Base-by-base conservation (phyloP, 2,888 invertebrate genomes). In the Bellardia pandia region DNA sequence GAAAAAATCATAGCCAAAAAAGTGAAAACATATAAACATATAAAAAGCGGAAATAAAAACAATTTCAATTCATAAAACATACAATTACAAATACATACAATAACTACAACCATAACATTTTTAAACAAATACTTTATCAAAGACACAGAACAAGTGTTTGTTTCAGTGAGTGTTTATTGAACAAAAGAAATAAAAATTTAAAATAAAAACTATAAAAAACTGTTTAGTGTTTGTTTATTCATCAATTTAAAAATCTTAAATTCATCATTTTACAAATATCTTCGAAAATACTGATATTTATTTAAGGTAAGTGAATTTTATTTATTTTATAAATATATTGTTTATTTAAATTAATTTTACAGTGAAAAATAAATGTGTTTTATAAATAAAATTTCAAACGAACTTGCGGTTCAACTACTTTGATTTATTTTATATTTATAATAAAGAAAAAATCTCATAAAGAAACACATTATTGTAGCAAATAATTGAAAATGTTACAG, bases 221-320 rank as follows among this genome's bases (percentile, higher is more conserved):
- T 16, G 23, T 23, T 23, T 23, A 68, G 56, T 66, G 45, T 40
- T 72, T 42, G 0, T 30, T 51, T 30, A 71, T 53, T 53, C 48
- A 77, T 56, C 45, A 42, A 33, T 37, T 37, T 23, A 37, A 51
- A 42, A 16, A 64, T 64, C 62, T 33, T 14, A 48, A 48, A 8
- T 48, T 48, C 33, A 74, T 6, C 64, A 66, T 23, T 81, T 58
- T 48, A 51, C 11, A 66, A 48, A 56, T 14, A 64, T 45, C 14
- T 30, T 42, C 56, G 9, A n/a, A 66, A 40, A 14, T 0, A 11
- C 30, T n/a, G 33, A 64, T 2, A 33, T 14, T 64, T 74, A 56
- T 33, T 45, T 56, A 74, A 81, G 81, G 81, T 81, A 75, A 81
- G 81, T 56, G 42, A 2, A 23, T 60, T 56, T 68, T 58, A 58